phyloP scores from a whole-genome alignment of 2,888 invertebrate genomes.

The Seira sanloemensis region DNA sequence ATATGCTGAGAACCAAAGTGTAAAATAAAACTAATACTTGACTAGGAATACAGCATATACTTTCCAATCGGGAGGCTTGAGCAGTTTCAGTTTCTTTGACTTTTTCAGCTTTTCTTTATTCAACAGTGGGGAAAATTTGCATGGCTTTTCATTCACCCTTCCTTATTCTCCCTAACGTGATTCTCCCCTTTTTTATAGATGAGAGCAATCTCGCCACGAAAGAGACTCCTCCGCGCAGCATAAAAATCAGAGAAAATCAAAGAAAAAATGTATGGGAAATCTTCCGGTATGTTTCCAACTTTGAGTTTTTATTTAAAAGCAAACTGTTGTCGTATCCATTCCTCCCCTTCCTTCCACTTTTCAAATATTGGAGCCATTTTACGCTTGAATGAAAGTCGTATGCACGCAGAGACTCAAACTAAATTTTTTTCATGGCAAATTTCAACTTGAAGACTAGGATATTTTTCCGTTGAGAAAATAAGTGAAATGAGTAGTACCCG shows the following conservation, averaged over 20 bases:
- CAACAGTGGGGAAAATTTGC: slow-evolving; percentile 45
- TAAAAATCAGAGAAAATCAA: slow-evolving; percentile 37
- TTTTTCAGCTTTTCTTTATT: slow-evolving; percentile 16
- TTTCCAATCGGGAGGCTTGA: slow-evolving; percentile 1
- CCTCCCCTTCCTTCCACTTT: background rate
- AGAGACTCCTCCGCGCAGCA: background rate
- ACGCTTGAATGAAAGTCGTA: background rate
- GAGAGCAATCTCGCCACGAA: background rate
- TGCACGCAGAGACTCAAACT: background rate
- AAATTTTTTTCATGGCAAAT: too few species aligned
- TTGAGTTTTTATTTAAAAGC: slow-evolving; percentile 34
- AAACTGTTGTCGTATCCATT: slow-evolving; percentile 40
- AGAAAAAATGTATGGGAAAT: slow-evolving; percentile 1
- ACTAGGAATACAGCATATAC: too few species aligned
- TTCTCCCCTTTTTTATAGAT: slow-evolving; percentile 23
- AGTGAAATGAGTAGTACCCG: background rate
- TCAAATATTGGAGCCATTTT: background rate
- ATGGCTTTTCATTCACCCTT: slow-evolving; percentile 3
- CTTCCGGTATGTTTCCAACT: background rate
- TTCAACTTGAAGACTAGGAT: slow-evolving; percentile 19
- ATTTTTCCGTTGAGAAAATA: slow-evolving; percentile 2
- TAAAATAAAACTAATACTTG: background rate
- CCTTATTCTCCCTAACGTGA: background rate
- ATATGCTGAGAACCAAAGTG: background rate
- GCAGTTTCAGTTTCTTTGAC: slow-evolving; percentile 26